A percentile compares a stretch with the other conserved stretches of the same genome.
Conservation (phyloP, 2,113 vertebrate genomes). For the Oostethus manadensis region DNA sequence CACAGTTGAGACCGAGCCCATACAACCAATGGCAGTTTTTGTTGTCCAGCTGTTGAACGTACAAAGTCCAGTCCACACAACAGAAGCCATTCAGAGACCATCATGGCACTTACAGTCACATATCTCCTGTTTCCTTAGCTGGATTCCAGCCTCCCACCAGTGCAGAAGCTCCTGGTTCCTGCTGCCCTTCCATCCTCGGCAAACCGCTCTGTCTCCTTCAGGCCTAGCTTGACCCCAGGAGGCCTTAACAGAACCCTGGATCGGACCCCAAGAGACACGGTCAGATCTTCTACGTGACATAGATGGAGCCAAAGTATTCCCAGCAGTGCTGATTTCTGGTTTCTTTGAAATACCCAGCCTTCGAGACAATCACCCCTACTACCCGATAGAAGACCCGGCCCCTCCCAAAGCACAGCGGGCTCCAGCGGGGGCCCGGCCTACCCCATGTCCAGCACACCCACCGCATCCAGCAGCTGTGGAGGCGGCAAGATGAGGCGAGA, state of each 20-base stretch:
- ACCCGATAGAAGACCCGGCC: slow-evolving; percentile 11
- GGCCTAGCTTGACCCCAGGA: slow-evolving; percentile 82
- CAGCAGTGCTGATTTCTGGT: background rate
- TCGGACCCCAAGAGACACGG: slow-evolving; percentile 61
- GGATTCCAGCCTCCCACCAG: slow-evolving; percentile 80
- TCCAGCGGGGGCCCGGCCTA: slow-evolving; percentile 54
- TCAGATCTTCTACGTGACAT: slow-evolving; percentile 25
- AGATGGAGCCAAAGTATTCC: background rate
- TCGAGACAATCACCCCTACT: slow-evolving; percentile 69
- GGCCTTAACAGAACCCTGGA: slow-evolving; percentile 70
- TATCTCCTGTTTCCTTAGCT: slow-evolving; percentile 61
- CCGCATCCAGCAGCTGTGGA: slow-evolving; percentile 76
- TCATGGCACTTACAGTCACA: too few relatives aligned
- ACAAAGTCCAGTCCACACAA: too few relatives aligned
- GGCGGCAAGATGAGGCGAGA: slow-evolving; percentile 90
- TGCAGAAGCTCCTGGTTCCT: slow-evolving; percentile 85
- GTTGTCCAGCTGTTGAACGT: slow-evolving; percentile 4
- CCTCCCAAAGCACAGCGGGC: slow-evolving; percentile 56
- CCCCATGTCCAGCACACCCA: slow-evolving; percentile 77
- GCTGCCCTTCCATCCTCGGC: slow-evolving; percentile 68
- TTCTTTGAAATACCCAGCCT: slow-evolving; percentile 57
- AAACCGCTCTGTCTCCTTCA: slow-evolving; percentile 82
- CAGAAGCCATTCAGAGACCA: too few relatives aligned
- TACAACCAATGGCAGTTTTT: too few relatives aligned
- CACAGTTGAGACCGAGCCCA: slow-evolving; percentile 26